A percentile compares a stretch with the other conserved stretches of the same genome.
These are phyloP conservation scores for Tokudaia muenninki DNA, from an alignment of 2,797 vertebrate genomes.

Conservation along the genomic window DNA sequence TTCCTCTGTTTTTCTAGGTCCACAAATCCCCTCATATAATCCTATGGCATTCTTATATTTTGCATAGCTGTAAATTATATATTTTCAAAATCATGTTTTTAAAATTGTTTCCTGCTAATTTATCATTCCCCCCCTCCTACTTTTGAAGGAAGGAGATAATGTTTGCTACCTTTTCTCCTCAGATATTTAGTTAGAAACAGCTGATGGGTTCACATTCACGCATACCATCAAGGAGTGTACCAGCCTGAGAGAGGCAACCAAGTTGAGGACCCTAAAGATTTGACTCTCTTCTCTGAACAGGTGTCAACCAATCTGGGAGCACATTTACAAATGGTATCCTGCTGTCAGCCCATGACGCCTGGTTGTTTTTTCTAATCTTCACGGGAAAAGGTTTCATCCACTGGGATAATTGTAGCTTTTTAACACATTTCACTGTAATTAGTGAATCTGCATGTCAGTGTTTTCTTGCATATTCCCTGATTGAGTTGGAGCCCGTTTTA, in stretches of 20 bases:
- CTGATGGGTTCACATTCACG: slow-evolving; percentile 6
- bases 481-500: slow-evolving; percentile 88
- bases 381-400: slow-evolving; percentile 71
- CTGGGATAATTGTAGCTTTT: slow-evolving; percentile 83
- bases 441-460: slow-evolving; percentile 81
- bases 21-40: neutral
- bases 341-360: slow-evolving; percentile 65
- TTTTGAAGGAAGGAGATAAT: slow-evolving; percentile 43
- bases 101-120: neutral
- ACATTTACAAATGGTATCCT: slow-evolving; percentile 74
- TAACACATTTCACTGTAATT: slow-evolving; percentile 76
- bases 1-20: neutral
- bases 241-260: slow-evolving; percentile 64
- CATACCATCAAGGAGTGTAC: slow-evolving; percentile 34
- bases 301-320: slow-evolving; percentile 70
- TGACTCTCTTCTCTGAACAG: slow-evolving; percentile 57
- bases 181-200: slow-evolving; percentile 29
- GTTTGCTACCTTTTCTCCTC: slow-evolving; percentile 1
- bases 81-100: neutral
- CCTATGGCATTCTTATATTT: neutral
- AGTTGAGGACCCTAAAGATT: slow-evolving; percentile 34
- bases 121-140: neutral
- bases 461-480: slow-evolving; percentile 87
- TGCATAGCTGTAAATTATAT: neutral
- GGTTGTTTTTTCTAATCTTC: slow-evolving; percentile 77